Percentiles rank a stretch among this genome's conserved stretches.
Evolutionary conservation across 2,113 vertebrate genomes (phyloP).

Genomic region (Ptychochromis oligacanthus): DNA sequence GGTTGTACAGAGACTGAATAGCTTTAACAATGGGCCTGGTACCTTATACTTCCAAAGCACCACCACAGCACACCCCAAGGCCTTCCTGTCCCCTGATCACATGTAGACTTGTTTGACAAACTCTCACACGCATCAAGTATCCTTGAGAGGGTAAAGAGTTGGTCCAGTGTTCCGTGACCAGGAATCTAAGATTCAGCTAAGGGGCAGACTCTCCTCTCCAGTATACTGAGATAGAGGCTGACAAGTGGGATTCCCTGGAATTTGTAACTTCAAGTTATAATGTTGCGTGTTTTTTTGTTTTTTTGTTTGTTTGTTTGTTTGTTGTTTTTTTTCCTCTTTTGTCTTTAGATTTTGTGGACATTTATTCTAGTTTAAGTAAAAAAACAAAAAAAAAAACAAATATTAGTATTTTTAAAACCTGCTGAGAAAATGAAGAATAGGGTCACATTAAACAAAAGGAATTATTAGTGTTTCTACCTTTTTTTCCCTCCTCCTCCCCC

Average conservation of each 20-base stretch:
- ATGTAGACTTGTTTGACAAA: neutral
- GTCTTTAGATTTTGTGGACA: neutral
- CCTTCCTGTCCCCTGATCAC: neutral
- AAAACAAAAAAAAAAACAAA: neutral
- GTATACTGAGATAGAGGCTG: neutral
- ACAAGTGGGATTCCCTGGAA: neutral
- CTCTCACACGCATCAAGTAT: neutral
- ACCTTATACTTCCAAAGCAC: neutral
- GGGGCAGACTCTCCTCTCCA: neutral
- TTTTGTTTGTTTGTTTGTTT: no score
- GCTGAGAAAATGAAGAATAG: neutral
- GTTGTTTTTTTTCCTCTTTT: neutral
- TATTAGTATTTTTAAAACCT: neutral
- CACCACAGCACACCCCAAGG: neutral
- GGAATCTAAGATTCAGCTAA: neutral
- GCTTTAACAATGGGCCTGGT: neutral
- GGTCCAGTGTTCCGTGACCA: neutral
- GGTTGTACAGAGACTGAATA: neutral
- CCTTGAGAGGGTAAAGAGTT: fast-evolving
- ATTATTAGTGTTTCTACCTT: neutral
- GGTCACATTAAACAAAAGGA: neutral
- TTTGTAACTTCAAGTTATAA: neutral
- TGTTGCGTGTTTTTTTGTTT: no score
- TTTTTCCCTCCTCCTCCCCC: no score
- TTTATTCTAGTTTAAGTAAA: neutral